Percentiles rank a stretch among this genome's conserved stretches.
These are phyloP conservation scores for Pseudopipra pipra DNA, from an alignment of 2,113 vertebrate genomes.

Conservation along the genomic window DNA sequence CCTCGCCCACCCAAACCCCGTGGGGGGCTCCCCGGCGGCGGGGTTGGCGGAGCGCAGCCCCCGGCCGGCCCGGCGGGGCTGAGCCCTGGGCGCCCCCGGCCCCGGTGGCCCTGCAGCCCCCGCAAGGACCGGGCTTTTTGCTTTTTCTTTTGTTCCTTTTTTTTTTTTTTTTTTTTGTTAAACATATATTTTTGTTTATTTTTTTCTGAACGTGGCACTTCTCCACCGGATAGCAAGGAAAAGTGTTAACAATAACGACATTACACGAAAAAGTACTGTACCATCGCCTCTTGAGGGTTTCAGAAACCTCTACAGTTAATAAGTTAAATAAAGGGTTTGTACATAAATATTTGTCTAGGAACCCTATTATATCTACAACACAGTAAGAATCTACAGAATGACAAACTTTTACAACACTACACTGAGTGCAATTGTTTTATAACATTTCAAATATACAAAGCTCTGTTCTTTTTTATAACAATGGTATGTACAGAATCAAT, in stretches of 20 bases:
- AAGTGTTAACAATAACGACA: constrained; percentile 88
- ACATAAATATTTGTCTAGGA: constrained; percentile 99
- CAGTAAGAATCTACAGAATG: constrained; percentile 91
- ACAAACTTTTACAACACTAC: constrained; percentile 97
- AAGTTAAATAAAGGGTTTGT: constrained; percentile 87
- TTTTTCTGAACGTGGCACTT: constrained; percentile 79
- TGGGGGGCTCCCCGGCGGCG: too few relatives aligned
- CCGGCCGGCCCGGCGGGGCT: background rate
- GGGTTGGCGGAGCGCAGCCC: too few relatives aligned
- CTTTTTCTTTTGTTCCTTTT: background rate
- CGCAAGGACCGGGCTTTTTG: background rate
- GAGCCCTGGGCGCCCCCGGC: background rate
- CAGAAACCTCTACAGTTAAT: constrained; percentile 83
- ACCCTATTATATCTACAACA: constrained; percentile 91
- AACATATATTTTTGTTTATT: constrained; percentile 82
- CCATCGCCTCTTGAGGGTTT: constrained; percentile 82
- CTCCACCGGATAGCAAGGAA: constrained; percentile 84
- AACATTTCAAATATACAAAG: constrained; percentile 97
- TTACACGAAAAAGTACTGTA: constrained; percentile 84
- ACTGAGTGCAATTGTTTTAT: constrained; percentile 96
- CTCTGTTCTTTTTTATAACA: constrained; percentile 88
- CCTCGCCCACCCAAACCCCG: background rate
- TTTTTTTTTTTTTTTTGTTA: constrained; percentile 53
- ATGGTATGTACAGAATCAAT: constrained; percentile 91
- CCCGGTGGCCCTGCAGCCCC: background rate